Evolutionary conservation across 2,888 invertebrate genomes (phyloP).

Genomic region (Nyleta sp.): DNA sequence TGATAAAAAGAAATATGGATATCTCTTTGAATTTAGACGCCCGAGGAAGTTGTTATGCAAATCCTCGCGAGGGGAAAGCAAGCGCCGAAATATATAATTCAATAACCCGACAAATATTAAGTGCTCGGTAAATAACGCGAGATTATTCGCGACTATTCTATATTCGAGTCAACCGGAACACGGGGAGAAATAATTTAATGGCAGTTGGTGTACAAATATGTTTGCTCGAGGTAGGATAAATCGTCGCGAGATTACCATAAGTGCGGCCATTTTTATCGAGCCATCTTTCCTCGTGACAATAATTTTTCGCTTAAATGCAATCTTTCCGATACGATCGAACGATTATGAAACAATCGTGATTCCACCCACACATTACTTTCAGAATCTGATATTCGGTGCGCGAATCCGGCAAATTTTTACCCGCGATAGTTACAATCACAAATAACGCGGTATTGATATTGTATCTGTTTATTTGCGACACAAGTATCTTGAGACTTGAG

Average conservation of each 20-base stretch:
- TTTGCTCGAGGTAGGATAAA: background rate
- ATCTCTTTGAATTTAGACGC: slow-evolving; percentile 38
- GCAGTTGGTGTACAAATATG: slow-evolving; percentile 18
- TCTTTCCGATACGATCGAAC: slow-evolving; percentile 27
- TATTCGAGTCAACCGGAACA: slow-evolving; percentile 4
- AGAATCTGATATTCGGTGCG: background rate
- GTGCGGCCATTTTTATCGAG: slow-evolving; percentile 13
- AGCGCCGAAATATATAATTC: slow-evolving; percentile 49
- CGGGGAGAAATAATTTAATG: slow-evolving; percentile 24
- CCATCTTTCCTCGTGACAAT: slow-evolving; percentile 15
- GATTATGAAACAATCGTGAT: slow-evolving; percentile 24
- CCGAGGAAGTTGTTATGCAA: slow-evolving; percentile 48
- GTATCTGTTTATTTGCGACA: slow-evolving; percentile 8
- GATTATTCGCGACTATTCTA: slow-evolving; percentile 27
- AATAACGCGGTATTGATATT: slow-evolving; percentile 22
- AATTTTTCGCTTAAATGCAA: slow-evolving; percentile 1
- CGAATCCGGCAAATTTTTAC: too few species aligned
- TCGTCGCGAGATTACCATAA: slow-evolving; percentile 25
- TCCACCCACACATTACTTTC: background rate
- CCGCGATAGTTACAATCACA: background rate
- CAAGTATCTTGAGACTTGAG: slow-evolving; percentile 25
- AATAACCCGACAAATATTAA: slow-evolving; percentile 60
- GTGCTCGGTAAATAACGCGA: slow-evolving; percentile 53
- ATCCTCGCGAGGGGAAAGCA: slow-evolving; percentile 32
- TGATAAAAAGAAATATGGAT: slow-evolving; percentile 53